A percentile compares a stretch with the other conserved stretches of the same genome.
Evolutionary conservation across 1,140 invertebrate species (phyloP).

Genomic region (Psilanteris sp.): DNA sequence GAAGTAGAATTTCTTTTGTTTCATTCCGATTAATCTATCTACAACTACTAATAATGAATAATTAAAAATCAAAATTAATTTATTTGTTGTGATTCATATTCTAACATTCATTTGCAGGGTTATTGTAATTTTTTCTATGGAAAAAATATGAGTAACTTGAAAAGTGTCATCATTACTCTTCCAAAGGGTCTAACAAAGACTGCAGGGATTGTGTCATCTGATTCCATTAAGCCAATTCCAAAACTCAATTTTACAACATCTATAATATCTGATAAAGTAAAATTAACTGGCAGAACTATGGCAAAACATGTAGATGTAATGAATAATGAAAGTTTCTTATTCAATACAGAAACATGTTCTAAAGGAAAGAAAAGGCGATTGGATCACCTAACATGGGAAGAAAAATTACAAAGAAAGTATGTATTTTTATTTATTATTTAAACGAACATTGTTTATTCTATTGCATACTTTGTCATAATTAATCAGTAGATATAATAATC

Average conservation of each 20-base stretch:
- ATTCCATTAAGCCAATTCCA: slow-evolving; percentile 41
- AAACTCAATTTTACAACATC: slow-evolving; percentile 71
- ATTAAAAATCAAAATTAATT: not conserved
- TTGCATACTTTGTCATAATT: too few relatives aligned
- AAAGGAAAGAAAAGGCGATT: slow-evolving; percentile 85
- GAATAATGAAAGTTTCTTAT: slow-evolving; percentile 38
- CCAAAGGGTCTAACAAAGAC: slow-evolving; percentile 71
- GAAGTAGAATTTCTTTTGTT: too few relatives aligned
- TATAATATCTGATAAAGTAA: slow-evolving; percentile 67
- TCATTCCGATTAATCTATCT: too few relatives aligned
- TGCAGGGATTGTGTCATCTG: slow-evolving; percentile 25
- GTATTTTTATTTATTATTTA: not conserved
- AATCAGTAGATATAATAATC: too few relatives aligned
- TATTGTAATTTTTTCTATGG: slow-evolving; percentile 58
- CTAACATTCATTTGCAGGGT: slow-evolving; percentile 8
- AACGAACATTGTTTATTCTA: not conserved
- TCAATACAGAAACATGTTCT: slow-evolving; percentile 60
- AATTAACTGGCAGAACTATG: slow-evolving; percentile 58
- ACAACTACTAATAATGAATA: too few relatives aligned
- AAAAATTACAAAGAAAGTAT: slow-evolving; percentile 91
- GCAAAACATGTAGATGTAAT: slow-evolving; percentile 61
- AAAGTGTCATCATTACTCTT: slow-evolving; percentile 75
- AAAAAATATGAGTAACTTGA: slow-evolving; percentile 72
- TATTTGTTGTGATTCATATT: not conserved
- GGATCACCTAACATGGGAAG: slow-evolving; percentile 89